phyloP scores from a whole-genome alignment of 2,797 vertebrate species.

The Chloroceryle inda region DNA sequence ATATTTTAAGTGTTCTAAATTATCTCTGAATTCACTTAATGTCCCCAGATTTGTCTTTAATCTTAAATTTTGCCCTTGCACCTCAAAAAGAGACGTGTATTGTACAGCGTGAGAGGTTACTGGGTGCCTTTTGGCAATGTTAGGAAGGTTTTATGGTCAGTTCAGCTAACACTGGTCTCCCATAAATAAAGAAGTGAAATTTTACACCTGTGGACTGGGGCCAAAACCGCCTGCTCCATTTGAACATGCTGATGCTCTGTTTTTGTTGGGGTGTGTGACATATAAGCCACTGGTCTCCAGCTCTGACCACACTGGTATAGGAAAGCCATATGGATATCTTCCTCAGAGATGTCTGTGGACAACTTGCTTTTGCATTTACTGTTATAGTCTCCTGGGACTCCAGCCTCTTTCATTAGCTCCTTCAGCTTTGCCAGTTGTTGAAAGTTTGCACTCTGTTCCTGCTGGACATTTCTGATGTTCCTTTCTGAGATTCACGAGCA shows the following conservation, averaged over 20 bases:
- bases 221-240: constrained; percentile 42
- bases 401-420: not conserved
- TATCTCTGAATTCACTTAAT: not conserved
- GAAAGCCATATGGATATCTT: constrained; percentile 5
- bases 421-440: not conserved
- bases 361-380: not conserved
- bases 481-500: not conserved
- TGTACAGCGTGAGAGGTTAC: constrained; percentile 9
- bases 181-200: constrained; percentile 71
- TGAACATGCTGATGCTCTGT: constrained; percentile 54
- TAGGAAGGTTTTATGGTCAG: constrained; percentile 51
- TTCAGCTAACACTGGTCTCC: constrained; percentile 39
- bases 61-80: not conserved
- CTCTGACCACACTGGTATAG: constrained; percentile 5
- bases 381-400: not conserved
- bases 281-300: constrained; percentile 23
- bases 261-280: constrained; percentile 49
- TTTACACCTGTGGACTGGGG: constrained; percentile 46
- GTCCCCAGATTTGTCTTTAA: not conserved
- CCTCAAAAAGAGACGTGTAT: constrained; percentile 5
- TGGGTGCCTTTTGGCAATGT: not conserved
- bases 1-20: not conserved
- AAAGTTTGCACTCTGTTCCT: not conserved
- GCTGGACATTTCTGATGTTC: not conserved
- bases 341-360: constrained; percentile 4